Base-by-base conservation (phyloP, 2,888 invertebrate genomes). In the Andrena flavipes region DNA sequence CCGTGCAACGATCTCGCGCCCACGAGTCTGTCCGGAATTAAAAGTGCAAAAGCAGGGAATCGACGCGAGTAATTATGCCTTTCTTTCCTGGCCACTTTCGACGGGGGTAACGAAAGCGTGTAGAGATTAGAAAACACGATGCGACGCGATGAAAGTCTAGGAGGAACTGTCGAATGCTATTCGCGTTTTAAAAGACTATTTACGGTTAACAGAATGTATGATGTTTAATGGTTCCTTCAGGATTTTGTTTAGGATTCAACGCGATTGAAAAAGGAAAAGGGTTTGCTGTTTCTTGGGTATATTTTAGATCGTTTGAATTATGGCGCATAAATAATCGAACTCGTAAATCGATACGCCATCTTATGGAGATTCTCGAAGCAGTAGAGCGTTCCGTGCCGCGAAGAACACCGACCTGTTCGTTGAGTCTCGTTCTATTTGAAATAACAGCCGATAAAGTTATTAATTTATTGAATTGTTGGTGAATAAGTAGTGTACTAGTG, bases 1-100 rank as follows among this genome's bases (percentile, higher is more conserved):
- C 56, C 13, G 30, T 54, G 2, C 29, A 42, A 74, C 29, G 13
- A 65, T 69, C 35, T 75, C 70, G 65, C 81, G 81, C 82, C 75
- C 71, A 70, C 20, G 29, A 54, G 10, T 20, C 26, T 42, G 16
- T 16, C 4, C 2, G 2, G 16, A 26, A 16, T 72, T 60, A 48
- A 13, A 13, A 29, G 7, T 48, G 13, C 13, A 26, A 48, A 26
- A 64, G 3, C 26, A 2, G 2, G 26, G 16, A 16, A 13, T 29
- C n/a, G 7, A 29, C 1, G 20, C 7, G n/a, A 20, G 8, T 33
- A 62, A 20, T 71, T 13, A 29, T 49, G 54, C 10, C 48, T 56
- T 20, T 13, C 8, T 65, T 8, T 2, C 30, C 23, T 16, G 2
- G 13, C 0, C 6, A 4, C n/a, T 68, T 26, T 33, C 6, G 3